Evolutionary conservation across 1,140 invertebrate genomes (phyloP), one percentile per base, ranked within the genome.

Genomic region (Cyphomyrmex costatus): DNA sequence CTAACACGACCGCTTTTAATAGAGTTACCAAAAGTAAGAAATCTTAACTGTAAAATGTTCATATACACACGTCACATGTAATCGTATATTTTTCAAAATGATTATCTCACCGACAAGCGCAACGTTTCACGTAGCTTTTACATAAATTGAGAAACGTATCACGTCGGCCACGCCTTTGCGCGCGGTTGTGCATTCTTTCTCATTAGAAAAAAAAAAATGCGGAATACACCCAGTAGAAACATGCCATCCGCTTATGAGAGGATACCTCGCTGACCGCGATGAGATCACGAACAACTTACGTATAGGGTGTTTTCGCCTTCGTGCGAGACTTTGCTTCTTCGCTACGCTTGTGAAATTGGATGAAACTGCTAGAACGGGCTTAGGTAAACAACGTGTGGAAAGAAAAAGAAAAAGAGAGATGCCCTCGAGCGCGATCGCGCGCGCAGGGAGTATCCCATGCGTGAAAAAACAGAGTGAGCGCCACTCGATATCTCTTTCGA

Each of bases 261-360:
- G 63, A 70, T 70, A 80, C 49, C 7, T 6, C 58, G n/a, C 27
- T 63, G 56, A 51, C 46, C 61, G 46, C 61, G 77, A 79, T 24
- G 46, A 68, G 77, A 79, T 79, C 61, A 63, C 61, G 27, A 53
- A 46, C 76, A 30, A 61, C 24, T 77, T 46, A 63, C 21, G 4
- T 46, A 49, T 85, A 61, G 61, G 53, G n/a, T 68, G 19, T 60
- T 49, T 58, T 74, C 73, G 51, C 86, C 61, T 80, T 58, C 21
- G 42, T 68, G 46, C 46, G 51, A 46, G 76, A 88, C 66, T 88
- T 88, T 63, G 12, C 68, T 68, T 87, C 63, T 74, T 73, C 74
- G 46, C 42, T 61, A 42, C 68, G 77, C 56, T 76, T 56, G 60
- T 33, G 6, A 68, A 88, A 89, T 87, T 85, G 77, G 86, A 83